A percentile compares a stretch with the other conserved stretches of the same genome.
Conservation (phyloP, 2,797 vertebrate species). For the Lateolabrax maculatus region DNA sequence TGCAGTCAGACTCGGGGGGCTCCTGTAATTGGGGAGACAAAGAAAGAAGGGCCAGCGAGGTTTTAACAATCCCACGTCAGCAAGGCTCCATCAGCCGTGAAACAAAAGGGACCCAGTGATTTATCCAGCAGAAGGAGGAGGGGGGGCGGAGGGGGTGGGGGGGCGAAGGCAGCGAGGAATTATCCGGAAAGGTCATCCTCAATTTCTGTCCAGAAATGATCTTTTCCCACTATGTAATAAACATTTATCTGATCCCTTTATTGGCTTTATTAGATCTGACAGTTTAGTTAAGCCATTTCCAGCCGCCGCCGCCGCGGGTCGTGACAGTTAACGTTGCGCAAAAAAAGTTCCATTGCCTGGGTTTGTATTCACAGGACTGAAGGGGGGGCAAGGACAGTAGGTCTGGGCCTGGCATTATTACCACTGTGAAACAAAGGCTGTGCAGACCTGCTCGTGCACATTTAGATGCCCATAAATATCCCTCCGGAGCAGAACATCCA, state of each 20-base stretch:
- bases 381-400: conserved; percentile 76
- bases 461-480: conserved; percentile 78
- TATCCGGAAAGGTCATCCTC: conserved; percentile 99
- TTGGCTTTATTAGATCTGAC: conserved; percentile 99
- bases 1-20: conserved; percentile 45
- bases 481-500: conserved; percentile 40
- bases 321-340: conserved; percentile 96
- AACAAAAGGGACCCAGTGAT: conserved; percentile 82
- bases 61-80: conserved; percentile 82
- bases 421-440: conserved; percentile 65
- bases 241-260: conserved; percentile 99
- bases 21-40: conserved; percentile 69
- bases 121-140: conserved; percentile 85
- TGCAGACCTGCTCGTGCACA: conserved; percentile 72
- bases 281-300: conserved; percentile 99
- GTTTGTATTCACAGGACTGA: conserved; percentile 83
- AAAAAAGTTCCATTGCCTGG: conserved; percentile 90
- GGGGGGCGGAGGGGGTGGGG: conserved; percentile 5
- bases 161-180: conserved; percentile 88
- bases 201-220: conserved; percentile 99
- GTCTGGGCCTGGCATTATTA: conserved; percentile 69
- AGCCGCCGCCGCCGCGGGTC: conserved; percentile 92
- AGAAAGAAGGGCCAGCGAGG: conserved; percentile 55
- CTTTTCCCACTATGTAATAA: conserved; percentile 98
- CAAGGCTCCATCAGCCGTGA: conserved; percentile 82